Evolutionary conservation across 2,113 vertebrate genomes (phyloP), one percentile per base, ranked within the genome.

Genomic region (Aleadryas rufinucha): DNA sequence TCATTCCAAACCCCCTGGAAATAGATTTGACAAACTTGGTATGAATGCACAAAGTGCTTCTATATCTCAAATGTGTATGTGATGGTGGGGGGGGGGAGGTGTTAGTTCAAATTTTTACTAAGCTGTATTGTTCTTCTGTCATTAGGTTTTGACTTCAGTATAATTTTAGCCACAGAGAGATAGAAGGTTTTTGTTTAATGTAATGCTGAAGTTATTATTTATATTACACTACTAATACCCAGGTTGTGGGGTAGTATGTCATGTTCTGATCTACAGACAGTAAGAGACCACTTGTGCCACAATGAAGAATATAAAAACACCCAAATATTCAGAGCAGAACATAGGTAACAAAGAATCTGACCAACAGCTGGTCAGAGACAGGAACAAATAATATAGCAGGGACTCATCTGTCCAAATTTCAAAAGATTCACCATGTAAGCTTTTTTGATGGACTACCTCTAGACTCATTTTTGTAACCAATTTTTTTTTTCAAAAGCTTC

Each of bases 21-120:
- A 50, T 1, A 45, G 13, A 65, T 61, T 35, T 84, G 22, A 66
- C 4, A 66, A 42, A 86, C 68, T 44, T 69, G 8, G 39, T 27
- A 45, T 45, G 31, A 85, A 54, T 14, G 24, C 7, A 72, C 4
- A 14, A 60, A 68, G 6, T 64, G 3, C 13, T 90, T 83, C 59
- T 80, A 3, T 84, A 49, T 27, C 22, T 84, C 8, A 59, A 65
- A 27, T 9, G 26, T 9, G 2, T 26, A 9, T 31, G 52, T 31
- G 11, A 5, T 21, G 5, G 35, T 7, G 5, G 2, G 8, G 11
- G 3, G n/a, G n/a, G n/a, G 23, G 2, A 79, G 11, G 6, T 56
- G 18, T 33, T 78, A 24, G 28, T 33, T 71, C 5, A 83, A 30
- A 22, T 35, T 85, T 87, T 92, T 63, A 17, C 9, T 63, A 39